These are phyloP conservation scores for Gephyroberyx darwinii DNA, from an alignment of 2,797 vertebrate species.

Conservation along the genomic window DNA sequence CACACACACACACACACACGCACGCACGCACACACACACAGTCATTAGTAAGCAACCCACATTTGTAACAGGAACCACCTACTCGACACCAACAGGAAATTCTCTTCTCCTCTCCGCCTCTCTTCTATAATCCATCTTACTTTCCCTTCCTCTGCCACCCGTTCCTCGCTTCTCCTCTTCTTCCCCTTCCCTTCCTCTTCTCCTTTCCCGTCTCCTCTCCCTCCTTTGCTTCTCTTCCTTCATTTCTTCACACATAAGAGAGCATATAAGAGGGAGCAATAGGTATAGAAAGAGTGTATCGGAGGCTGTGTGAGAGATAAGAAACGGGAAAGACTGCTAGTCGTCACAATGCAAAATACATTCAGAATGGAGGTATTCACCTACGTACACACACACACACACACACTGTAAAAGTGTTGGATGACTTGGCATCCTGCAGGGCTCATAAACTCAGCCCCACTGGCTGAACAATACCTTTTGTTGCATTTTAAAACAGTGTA, in stretches of 20 bases:
- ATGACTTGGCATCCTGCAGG: slow-evolving; percentile 10
- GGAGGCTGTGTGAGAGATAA: neutral
- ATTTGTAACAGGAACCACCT: slow-evolving; percentile 56
- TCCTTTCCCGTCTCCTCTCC: neutral
- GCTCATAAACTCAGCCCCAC: slow-evolving; percentile 14
- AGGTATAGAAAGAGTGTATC: neutral
- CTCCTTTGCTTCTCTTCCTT: neutral
- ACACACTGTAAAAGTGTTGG: neutral
- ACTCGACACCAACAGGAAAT: slow-evolving; percentile 36
- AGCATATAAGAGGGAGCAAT: slow-evolving; percentile 4
- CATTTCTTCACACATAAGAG: neutral
- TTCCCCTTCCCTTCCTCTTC: neutral
- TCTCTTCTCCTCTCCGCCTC: slow-evolving; percentile 32
- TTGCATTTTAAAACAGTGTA: slow-evolving; percentile 43
- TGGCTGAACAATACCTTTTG: slow-evolving; percentile 7
- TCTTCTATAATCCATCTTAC: slow-evolving; percentile 47
- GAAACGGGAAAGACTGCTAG: slow-evolving; percentile 3
- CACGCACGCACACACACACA: no score
- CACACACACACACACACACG: slow-evolving; percentile 24
- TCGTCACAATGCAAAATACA: slow-evolving; percentile 25
- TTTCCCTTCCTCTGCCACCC: slow-evolving; percentile 17
- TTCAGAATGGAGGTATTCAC: slow-evolving; percentile 10
- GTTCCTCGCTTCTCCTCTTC: slow-evolving; percentile 1
- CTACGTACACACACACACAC: neutral
- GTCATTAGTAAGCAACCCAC: slow-evolving; percentile 65